Conservation (phyloP, 2,797 vertebrate genomes). For the Gastrophryne carolinensis region DNA sequence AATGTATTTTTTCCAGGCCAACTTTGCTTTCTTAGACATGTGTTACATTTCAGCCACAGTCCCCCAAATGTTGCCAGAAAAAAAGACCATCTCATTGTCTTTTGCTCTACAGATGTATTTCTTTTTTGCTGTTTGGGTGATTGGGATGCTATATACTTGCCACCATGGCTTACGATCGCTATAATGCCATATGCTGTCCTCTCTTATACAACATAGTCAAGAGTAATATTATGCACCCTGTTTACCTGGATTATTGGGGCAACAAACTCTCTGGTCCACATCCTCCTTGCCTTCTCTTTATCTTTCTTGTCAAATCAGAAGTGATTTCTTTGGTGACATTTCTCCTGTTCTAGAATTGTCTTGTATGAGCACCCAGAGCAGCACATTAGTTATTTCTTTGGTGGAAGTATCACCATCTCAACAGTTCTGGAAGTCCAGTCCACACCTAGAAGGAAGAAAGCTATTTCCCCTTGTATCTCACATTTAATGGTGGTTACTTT, state of each 20-base stretch:
- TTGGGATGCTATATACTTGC: background rate
- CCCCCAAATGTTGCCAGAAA: background rate
- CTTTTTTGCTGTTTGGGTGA: background rate
- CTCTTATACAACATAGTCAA: slow-evolving; percentile 29
- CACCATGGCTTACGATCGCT: slow-evolving; percentile 10
- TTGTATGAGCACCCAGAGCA: slow-evolving; percentile 58
- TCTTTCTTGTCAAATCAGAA: slow-evolving; percentile 57
- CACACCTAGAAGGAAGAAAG: background rate
- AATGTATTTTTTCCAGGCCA: background rate
- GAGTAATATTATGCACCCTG: slow-evolving; percentile 45
- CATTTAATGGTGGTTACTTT: background rate
- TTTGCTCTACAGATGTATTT: background rate
- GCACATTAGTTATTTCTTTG: slow-evolving; percentile 59
- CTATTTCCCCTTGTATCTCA: background rate
- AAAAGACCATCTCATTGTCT: background rate
- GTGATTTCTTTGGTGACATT: slow-evolving; percentile 44
- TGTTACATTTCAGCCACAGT: background rate
- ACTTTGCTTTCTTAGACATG: slow-evolving; percentile 1
- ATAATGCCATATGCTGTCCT: background rate
- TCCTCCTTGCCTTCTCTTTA: slow-evolving; percentile 57
- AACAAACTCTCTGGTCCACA: slow-evolving; percentile 59
- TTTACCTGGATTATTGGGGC: slow-evolving; percentile 53
- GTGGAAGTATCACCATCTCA: slow-evolving; percentile 54
- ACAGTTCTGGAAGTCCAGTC: slow-evolving; percentile 56
- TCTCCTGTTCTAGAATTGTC: slow-evolving; percentile 58